Evolutionary conservation across 2,888 invertebrate species (phyloP), one percentile per base, ranked within the genome.

Genomic region (Leucoptera coffeella): DNA sequence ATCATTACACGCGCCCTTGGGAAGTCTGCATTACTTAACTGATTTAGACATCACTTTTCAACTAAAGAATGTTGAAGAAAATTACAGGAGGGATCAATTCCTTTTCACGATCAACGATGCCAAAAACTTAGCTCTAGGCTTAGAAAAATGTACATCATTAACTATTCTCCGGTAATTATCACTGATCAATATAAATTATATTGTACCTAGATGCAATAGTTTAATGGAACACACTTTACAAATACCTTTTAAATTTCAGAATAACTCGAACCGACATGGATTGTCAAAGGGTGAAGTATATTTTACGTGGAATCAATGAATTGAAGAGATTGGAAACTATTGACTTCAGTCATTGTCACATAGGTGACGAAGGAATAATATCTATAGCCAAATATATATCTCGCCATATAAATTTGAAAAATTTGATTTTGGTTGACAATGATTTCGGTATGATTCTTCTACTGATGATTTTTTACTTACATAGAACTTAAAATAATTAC

Each of bases 291-390:
- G 41, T 64, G 1, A 72, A 61, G 42, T 61, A 60, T 33, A 48
- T 72, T 31, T 43, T 72, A 21, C 55, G 65, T 3, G 67, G 67
- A 14, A 32, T 72, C 29, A 45, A 47, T 17, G 59, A 64, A 22
- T 55, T 46, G 33, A 39, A 47, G 32, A 43, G 60, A 36, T 36
- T 81, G 25, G 59, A 71, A 29, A 74, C 74, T 23, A 38, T 82
- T 23, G 78, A 82, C 46, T 69, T 82, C 27, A 78, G 80, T 26
- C 76, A 82, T 38, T 81, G 82, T 42, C 69, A 74, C 42, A 71
- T 82, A 31, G 67, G 56, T 1, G 74, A 82, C 39, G 57, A 64
- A 10, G 82, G 81, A 1, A 75, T 75, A 3, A 47, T 73, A 10
- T 75, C 75, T n/a, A 50, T 82, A 5, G 77, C 76, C 2, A 78